A percentile compares a stretch with the other conserved stretches of the same genome.
Conservation (phyloP, 30 jellyfish, hydroid and myxozoan species). For the Aurelia aurita region DNA sequence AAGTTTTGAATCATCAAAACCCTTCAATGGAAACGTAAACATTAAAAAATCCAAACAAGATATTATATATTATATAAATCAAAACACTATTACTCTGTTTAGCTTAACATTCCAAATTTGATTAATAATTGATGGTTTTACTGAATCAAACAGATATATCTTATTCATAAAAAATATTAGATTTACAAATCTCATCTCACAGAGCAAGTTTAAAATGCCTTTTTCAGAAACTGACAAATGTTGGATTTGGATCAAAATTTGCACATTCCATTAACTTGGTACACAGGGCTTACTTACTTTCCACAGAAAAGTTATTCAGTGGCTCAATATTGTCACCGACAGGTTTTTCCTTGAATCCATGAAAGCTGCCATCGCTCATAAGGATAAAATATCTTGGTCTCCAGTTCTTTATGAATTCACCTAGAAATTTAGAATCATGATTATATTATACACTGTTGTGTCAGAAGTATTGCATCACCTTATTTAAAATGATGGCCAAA, state of each 20-base stretch:
- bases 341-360: slow-evolving; percentile 92
- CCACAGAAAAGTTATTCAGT: slow-evolving; percentile 87
- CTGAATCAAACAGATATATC: too few relatives aligned
- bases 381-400: slow-evolving; percentile 93
- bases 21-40: too few relatives aligned
- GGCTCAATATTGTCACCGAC: slow-evolving; percentile 56
- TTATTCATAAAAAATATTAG: too few relatives aligned
- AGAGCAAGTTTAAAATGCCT: neutral
- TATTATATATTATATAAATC: too few relatives aligned
- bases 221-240: neutral
- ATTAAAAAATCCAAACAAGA: too few relatives aligned
- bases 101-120: too few relatives aligned
- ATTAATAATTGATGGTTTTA: too few relatives aligned
- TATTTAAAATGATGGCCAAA: neutral
- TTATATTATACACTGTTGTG: too few relatives aligned
- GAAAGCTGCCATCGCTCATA: slow-evolving; percentile 84
- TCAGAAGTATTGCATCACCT: too few relatives aligned
- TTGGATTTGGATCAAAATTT: neutral
- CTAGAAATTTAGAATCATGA: slow-evolving; percentile 27
- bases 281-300: slow-evolving; percentile 58
- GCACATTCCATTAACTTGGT: neutral
- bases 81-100: too few relatives aligned
- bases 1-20: too few relatives aligned
- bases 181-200: too few relatives aligned
- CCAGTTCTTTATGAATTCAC: slow-evolving; percentile 97